Base-by-base conservation (phyloP, 2,888 invertebrate genomes). In the Drosophila hawaiiensis region DNA sequence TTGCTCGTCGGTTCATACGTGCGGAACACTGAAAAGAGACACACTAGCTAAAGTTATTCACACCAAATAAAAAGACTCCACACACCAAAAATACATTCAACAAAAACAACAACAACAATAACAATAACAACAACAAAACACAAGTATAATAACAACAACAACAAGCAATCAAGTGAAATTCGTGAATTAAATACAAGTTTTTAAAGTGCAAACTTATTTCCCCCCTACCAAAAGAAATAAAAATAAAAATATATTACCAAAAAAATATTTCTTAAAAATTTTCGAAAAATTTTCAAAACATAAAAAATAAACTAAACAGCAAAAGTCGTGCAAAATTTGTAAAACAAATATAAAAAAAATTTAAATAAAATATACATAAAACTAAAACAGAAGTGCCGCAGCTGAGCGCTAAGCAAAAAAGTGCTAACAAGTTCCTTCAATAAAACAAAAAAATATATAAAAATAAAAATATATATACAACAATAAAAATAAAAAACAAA, bases 1-100 rank as follows among this genome's bases (percentile, higher is more conserved):
- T 92, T 90, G 92, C 91, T 90, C 91, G 92, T 92, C 92, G 92
- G 90, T 91, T 89, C 92, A 91, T 84, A 91, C 84, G 92, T 91
- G 89, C 91, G 91, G 92, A 92, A 91, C 90, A 77, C 75, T 81
- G 65, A 78, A 74, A 37, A 76, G 73, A 75, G 69, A 82, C 76
- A 66, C 73, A 80, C 70, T 52, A 72, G 56, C 70, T 76, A 63
- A 82, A 77, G 54, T 76, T 73, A 67, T 71, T 76, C 60, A 82
- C 68, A 76, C 33, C 59, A 73, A 76, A 64, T 64, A 50, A 66
- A 58, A 56, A 76, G 70, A 80, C 71, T 82, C 55, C 76, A 72
- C 64, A 72, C 67, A 82, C 31, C 39, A 56, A 63, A 59, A 63
- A 70, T 52, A 70, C 49, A 70, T 54, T 68, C 43, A 53, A 70